Evolutionary conservation across 2,888 invertebrate genomes (phyloP).

Genomic region (Boloria selene): DNA sequence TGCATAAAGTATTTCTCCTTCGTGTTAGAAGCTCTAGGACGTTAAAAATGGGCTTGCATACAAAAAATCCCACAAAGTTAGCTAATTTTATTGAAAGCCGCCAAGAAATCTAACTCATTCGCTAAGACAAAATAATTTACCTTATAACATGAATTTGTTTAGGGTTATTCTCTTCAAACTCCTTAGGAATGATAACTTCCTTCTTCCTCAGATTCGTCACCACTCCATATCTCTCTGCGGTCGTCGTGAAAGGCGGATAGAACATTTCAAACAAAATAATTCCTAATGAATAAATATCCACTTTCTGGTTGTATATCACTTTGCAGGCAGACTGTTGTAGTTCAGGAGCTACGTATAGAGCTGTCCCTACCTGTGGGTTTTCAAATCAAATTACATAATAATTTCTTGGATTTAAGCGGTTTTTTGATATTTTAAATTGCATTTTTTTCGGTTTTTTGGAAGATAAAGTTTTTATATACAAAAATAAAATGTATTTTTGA

Average conservation of each 20-base stretch:
- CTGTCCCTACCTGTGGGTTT: constrained; percentile 90
- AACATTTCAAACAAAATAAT: constrained; percentile 98
- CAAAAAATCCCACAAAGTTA: too few species aligned
- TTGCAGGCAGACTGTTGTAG: constrained; percentile 86
- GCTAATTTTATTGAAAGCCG: not conserved
- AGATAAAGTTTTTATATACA: too few species aligned
- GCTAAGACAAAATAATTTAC: constrained; percentile 58
- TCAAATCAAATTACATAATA: too few species aligned
- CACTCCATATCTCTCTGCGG: constrained; percentile 93
- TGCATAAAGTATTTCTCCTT: too few species aligned
- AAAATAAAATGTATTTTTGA: too few species aligned
- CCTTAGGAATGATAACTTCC: constrained; percentile 87
- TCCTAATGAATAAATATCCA: constrained; percentile 93
- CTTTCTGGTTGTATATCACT: constrained; percentile 93
- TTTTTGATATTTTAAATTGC: too few species aligned
- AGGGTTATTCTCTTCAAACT: constrained; percentile 82
- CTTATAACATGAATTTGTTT: constrained; percentile 84
- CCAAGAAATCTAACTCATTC: not conserved
- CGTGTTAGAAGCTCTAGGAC: too few species aligned
- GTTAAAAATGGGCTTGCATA: too few species aligned
- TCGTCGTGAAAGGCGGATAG: constrained; percentile 90
- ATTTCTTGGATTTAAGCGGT: too few species aligned
- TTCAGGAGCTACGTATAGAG: constrained; percentile 97
- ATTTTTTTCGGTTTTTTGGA: too few species aligned
- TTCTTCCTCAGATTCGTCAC: constrained; percentile 87